phyloP scores from a whole-genome alignment of 23 tunicate species.

The Phallusia fumigata region DNA sequence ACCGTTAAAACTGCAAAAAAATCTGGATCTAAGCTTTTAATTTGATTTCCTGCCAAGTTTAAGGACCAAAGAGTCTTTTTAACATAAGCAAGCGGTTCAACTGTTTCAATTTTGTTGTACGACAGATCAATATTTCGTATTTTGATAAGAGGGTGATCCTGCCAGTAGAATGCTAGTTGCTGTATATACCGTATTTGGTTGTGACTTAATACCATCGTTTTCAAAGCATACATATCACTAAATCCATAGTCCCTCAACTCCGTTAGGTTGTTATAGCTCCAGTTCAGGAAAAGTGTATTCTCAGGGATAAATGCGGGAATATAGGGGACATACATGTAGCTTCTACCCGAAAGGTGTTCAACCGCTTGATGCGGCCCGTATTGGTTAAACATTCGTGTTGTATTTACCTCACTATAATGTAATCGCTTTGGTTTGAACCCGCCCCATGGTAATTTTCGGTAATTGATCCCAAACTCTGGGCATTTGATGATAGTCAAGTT shows the following conservation, averaged over 20 bases:
- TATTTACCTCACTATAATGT: background rate
- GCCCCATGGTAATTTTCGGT: background rate
- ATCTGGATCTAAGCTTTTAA: background rate
- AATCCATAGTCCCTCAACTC: background rate
- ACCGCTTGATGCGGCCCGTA: no score
- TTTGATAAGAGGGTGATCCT: background rate
- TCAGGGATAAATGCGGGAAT: no score
- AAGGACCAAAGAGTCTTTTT: background rate
- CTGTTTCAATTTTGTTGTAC: slow-evolving; percentile 1
- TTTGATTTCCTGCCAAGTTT: background rate
- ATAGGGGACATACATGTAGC: no score
- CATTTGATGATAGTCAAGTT: background rate
- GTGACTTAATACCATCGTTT: background rate
- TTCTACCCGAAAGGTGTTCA: no score
- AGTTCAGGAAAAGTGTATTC: background rate
- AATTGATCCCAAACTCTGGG: background rate
- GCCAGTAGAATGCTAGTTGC: background rate
- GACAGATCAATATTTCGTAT: background rate
- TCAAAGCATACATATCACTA: background rate
- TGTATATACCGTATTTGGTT: background rate
- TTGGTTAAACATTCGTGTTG: background rate
- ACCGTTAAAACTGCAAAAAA: background rate
- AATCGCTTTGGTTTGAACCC: background rate
- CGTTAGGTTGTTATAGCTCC: background rate
- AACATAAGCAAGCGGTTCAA: background rate